These are phyloP conservation scores for Phania funesta DNA, from an alignment of 2,888 invertebrate genomes.

Conservation along the genomic window DNA sequence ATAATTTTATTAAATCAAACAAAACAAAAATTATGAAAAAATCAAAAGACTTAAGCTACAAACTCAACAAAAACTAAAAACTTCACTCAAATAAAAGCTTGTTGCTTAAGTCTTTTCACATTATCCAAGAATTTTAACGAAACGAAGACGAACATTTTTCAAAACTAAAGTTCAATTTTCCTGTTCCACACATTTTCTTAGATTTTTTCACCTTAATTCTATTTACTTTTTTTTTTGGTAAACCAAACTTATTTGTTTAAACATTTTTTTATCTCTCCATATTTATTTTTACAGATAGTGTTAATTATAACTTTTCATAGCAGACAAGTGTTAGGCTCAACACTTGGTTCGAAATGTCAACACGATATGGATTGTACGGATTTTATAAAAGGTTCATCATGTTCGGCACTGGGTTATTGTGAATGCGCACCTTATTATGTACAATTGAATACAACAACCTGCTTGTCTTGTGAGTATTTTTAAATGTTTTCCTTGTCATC, in stretches of 20 bases:
- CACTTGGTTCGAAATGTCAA: slow-evolving; percentile 78
- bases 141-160: neutral
- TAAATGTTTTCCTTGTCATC: neutral
- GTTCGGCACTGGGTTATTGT: slow-evolving; percentile 84
- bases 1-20: neutral
- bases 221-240: neutral
- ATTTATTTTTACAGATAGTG: slow-evolving; percentile 59
- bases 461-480: slow-evolving; percentile 89
- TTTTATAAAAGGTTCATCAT: slow-evolving; percentile 80
- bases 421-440: slow-evolving; percentile 92
- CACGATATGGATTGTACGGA: slow-evolving; percentile 81
- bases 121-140: neutral
- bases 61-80: neutral
- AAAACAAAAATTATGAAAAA: neutral
- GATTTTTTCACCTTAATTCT: slow-evolving; percentile 9
- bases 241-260: slow-evolving; percentile 1
- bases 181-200: neutral
- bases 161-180: neutral
- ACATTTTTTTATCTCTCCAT: neutral
- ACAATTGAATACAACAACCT: slow-evolving; percentile 87
- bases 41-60: slow-evolving; percentile 32
- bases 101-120: slow-evolving; percentile 20
- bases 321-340: slow-evolving; percentile 50
- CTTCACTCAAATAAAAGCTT: neutral
- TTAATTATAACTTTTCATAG: slow-evolving; percentile 61